A percentile compares a stretch with the other conserved stretches of the same genome.
Conservation (phyloP, 2,797 vertebrate genomes). For the Galago senegalensis region DNA sequence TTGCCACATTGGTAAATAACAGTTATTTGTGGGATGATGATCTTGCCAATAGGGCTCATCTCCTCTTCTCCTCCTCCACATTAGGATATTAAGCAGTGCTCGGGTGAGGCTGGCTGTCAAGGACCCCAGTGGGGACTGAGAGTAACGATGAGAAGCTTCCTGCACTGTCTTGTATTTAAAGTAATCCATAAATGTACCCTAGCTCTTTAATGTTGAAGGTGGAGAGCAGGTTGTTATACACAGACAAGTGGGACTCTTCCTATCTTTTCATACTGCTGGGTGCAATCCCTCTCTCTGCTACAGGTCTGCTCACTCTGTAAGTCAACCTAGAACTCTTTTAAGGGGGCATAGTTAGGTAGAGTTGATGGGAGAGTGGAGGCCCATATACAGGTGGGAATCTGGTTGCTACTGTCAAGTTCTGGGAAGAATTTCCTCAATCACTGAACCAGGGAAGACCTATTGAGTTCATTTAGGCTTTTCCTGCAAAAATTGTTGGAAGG, state of each 20-base stretch:
- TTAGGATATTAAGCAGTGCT: not conserved
- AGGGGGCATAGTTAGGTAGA: not conserved
- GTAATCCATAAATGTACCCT: not conserved
- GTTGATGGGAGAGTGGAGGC: not conserved
- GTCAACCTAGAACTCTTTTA: conserved; percentile 27
- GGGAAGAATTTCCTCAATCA: not conserved
- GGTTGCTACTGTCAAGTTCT: not conserved
- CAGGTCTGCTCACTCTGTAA: not conserved
- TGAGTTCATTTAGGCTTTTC: conserved; percentile 40
- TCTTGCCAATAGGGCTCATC: not conserved
- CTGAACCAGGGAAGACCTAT: not conserved
- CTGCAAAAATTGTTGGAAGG: conserved; percentile 3
- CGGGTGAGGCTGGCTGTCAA: not conserved
- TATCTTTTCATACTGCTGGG: not conserved
- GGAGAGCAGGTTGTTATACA: not conserved
- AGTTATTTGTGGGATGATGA: conserved; percentile 62
- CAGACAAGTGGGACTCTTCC: not conserved
- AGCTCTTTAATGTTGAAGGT: not conserved
- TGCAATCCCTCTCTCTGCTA: not conserved
- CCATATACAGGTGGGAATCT: not conserved
- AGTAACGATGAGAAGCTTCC: not conserved
- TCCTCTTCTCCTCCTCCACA: not conserved
- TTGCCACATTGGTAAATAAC: conserved; percentile 69
- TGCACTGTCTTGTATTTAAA: not conserved
- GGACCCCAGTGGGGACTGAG: not conserved